Conservation (phyloP, 2,888 invertebrate genomes). For the Dynastes grantii region DNA sequence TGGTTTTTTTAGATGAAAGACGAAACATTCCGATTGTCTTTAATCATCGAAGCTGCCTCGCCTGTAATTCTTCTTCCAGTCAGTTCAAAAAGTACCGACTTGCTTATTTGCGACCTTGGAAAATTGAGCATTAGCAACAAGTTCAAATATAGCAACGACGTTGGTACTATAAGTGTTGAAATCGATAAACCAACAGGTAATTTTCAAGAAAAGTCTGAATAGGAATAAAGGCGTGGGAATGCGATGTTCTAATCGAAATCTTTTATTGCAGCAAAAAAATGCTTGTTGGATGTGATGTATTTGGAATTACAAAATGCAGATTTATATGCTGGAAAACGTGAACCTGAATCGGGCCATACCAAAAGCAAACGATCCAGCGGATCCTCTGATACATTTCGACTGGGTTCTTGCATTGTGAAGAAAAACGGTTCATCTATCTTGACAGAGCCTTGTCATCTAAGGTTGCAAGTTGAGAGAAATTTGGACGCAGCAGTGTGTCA, state of each 20-base stretch:
- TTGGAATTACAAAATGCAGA: slow-evolving; percentile 84
- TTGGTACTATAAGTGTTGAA: slow-evolving; percentile 72
- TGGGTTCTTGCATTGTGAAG: slow-evolving; percentile 72
- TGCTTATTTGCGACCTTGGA: slow-evolving; percentile 87
- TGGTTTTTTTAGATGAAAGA: slow-evolving; percentile 63
- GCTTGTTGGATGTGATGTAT: slow-evolving; percentile 83
- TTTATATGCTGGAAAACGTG: slow-evolving; percentile 77
- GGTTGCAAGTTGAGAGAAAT: slow-evolving; percentile 88
- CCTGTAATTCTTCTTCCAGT: slow-evolving; percentile 92
- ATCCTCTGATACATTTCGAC: slow-evolving; percentile 60
- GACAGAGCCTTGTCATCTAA: slow-evolving; percentile 86
- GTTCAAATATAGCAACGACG: slow-evolving; percentile 78
- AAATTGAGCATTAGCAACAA: slow-evolving; percentile 84
- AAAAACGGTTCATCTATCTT: slow-evolving; percentile 81
- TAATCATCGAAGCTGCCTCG: slow-evolving; percentile 80
- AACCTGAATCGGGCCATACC: slow-evolving; percentile 63
- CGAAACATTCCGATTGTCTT: slow-evolving; percentile 71
- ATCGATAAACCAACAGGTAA: slow-evolving; percentile 67
- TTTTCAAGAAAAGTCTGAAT: slow-evolving; percentile 49
- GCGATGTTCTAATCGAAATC: neutral
- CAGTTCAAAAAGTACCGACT: slow-evolving; percentile 82
- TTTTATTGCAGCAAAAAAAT: slow-evolving; percentile 68
- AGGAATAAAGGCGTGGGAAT: neutral
- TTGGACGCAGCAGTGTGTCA: slow-evolving; percentile 74
- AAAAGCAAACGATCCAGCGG: slow-evolving; percentile 51